phyloP scores from a whole-genome alignment of 2,113 vertebrate genomes.

The Cephalopterus ornatus region DNA sequence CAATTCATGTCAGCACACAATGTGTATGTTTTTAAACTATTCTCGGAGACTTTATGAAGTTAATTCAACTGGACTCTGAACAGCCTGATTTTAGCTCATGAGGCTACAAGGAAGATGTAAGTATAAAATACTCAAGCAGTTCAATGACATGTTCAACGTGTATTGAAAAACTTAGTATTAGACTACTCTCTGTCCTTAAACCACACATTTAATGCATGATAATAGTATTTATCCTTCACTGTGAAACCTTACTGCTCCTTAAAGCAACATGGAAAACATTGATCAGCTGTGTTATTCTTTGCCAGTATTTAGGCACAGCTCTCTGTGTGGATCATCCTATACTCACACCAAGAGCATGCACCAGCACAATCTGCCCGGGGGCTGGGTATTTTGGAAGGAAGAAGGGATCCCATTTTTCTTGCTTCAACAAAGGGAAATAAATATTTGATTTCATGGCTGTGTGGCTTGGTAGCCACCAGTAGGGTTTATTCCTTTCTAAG shows the following conservation, averaged over 20 bases:
- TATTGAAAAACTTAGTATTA: slow-evolving; percentile 9
- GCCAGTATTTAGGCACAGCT: neutral
- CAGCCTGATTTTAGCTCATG: neutral
- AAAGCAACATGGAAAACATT: neutral
- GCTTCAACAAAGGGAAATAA: neutral
- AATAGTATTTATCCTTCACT: slow-evolving; percentile 12
- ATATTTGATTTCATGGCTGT: neutral
- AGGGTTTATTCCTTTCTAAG: neutral
- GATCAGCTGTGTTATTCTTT: neutral
- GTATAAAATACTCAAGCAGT: neutral
- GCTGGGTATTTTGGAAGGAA: neutral
- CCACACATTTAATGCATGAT: neutral
- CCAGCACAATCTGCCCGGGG: neutral
- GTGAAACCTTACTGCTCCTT: slow-evolving; percentile 14
- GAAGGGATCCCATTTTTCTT: neutral
- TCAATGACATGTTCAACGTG: neutral
- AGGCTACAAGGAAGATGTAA: neutral
- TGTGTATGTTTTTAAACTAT: neutral
- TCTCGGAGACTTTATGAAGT: neutral
- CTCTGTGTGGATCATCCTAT: neutral
- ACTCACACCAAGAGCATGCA: rapidly evolving
- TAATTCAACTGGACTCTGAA: slow-evolving; percentile 10
- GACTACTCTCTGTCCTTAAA: slow-evolving; percentile 5
- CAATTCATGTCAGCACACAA: neutral
- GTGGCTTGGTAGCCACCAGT: neutral